A percentile compares a stretch with the other conserved stretches of the same genome.
Evolutionary conservation across 2,888 invertebrate genomes (phyloP).

Genomic region (Elysia crispata): DNA sequence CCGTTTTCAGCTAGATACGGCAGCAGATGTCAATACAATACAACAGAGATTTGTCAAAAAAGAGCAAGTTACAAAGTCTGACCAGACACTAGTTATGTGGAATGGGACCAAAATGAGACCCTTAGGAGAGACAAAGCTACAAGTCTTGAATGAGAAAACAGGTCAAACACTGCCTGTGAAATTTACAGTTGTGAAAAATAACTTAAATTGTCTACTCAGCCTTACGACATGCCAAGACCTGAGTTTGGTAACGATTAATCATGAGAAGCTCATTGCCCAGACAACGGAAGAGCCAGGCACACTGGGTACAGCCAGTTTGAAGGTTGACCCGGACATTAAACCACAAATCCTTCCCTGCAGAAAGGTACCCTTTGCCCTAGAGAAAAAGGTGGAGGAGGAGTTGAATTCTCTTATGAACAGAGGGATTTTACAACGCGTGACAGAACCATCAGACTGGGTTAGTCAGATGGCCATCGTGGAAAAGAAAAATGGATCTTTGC

Average conservation of each 20-base stretch:
- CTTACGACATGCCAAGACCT: neutral
- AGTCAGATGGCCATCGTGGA: conserved; percentile 51
- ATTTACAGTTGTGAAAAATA: conserved; percentile 14
- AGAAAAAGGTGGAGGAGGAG: conserved; percentile 40
- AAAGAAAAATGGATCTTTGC: conserved; percentile 36
- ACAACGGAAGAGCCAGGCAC: conserved; percentile 34
- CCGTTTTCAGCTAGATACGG: conserved; percentile 18
- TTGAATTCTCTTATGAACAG: conserved; percentile 39
- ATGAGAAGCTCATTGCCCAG: neutral
- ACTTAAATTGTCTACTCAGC: neutral
- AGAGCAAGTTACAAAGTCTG: neutral
- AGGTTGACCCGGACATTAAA: conserved; percentile 19
- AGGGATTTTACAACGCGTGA: conserved; percentile 32
- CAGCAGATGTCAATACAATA: conserved; percentile 20
- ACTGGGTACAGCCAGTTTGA: conserved; percentile 20
- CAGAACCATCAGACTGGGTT: conserved; percentile 51
- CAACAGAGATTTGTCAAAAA: neutral
- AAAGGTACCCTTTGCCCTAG: conserved; percentile 42
- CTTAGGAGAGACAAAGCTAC: neutral
- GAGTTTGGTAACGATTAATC: neutral
- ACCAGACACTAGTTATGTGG: neutral
- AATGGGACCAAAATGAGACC: conserved; percentile 7
- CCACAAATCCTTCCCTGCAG: conserved; percentile 45
- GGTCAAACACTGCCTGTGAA: neutral
- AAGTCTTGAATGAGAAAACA: neutral